phyloP scores from a whole-genome alignment of 1,140 invertebrate genomes.

The Saccostrea glomerata region DNA sequence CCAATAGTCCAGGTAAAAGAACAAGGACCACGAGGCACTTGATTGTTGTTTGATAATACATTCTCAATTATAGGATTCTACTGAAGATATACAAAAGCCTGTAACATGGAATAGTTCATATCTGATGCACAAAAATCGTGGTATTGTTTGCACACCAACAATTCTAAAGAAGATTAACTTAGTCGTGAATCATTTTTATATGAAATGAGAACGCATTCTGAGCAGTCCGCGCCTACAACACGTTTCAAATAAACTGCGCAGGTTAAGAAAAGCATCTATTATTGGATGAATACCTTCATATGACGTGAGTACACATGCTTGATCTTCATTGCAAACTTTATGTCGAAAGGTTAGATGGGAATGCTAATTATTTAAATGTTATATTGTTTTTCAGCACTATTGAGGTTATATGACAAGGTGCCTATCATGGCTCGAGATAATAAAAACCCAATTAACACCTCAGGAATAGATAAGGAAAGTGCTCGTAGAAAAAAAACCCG shows the following conservation, averaged over 20 bases:
- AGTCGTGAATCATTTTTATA: not conserved
- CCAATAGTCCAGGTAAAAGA: not conserved
- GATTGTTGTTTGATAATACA: not conserved
- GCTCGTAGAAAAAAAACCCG: no score
- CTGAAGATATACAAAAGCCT: not conserved
- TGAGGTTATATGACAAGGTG: no score
- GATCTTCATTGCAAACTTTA: not conserved
- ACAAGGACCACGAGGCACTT: not conserved
- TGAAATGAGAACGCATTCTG: not conserved
- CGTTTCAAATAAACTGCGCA: not conserved
- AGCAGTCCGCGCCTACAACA: not conserved
- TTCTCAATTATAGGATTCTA: not conserved
- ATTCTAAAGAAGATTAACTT: not conserved
- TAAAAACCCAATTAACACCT: no score
- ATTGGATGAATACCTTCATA: not conserved
- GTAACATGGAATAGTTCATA: not conserved
- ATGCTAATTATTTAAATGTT: conserved; percentile 4
- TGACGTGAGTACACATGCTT: not conserved
- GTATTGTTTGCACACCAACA: no score
- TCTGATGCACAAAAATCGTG: no score
- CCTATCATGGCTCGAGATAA: no score
- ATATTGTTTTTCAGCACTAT: not conserved
- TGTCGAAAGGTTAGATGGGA: not conserved
- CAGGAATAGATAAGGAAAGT: no score
- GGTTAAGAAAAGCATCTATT: not conserved